Base-by-base conservation (phyloP, 2,797 vertebrate species). In the Alauda arvensis region DNA sequence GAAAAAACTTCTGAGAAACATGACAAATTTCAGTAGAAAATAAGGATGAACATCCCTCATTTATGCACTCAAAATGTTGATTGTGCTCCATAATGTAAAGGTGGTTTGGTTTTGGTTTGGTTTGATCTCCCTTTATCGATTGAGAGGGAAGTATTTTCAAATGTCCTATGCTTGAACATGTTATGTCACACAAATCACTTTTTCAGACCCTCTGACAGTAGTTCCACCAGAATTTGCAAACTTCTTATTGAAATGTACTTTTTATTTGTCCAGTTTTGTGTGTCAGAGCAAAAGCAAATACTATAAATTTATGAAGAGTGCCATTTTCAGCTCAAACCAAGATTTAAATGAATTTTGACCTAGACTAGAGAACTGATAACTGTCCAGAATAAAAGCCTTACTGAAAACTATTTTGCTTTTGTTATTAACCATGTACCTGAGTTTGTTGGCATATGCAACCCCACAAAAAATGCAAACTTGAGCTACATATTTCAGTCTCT, bases 121-220 rank as follows among this genome's bases (percentile, higher is more conserved):
- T 31, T 12, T 28, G 18, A 4, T 37, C 39, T 34, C 14, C 6
- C 31, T 46, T 69, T 34, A 39, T 24, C 5, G 45, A 1, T 66
- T 17, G 14, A 51, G 25, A 61, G 17, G 7, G 18, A 5, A 28
- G 3, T 31, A 29, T 57, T 75, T 78, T n/a, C 26, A 76, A 37
- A 59, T 31, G 21, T 33, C 8, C 18, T 6, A 0, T 18, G 5
- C 6, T 9, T 70, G 48, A 57, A 53, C 1, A 5, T 4, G 1
- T 21, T 23, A 13, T 13, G 31, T 16, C 18, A 15, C 4, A 40
- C 28, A 52, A 29, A 65, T 52, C 28, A n/a, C 10, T 25, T 78
- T 65, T 28, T 33, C 24, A 19, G 43, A 5, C 12, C 4, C 12
- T 62, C 49, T 78, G 7, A 4, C 1, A 14, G 21, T 52, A n/a